A percentile compares a stretch with the other conserved stretches of the same genome.
These are phyloP conservation scores for Stictonetta naevosa DNA, from an alignment of 2,113 vertebrate species.

Conservation along the genomic window DNA sequence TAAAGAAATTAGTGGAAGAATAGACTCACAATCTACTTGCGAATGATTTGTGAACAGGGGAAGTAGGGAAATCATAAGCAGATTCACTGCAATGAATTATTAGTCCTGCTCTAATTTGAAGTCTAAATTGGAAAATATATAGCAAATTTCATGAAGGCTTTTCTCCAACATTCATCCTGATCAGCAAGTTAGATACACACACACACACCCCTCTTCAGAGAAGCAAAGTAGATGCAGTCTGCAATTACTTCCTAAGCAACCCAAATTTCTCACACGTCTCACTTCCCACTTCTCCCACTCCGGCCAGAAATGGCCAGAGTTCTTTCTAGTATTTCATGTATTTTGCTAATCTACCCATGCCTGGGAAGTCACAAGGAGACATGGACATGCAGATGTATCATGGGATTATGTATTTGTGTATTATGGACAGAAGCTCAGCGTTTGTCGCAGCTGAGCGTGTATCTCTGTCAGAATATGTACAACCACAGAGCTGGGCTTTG, in stretches of 20 bases:
- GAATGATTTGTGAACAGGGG: background rate
- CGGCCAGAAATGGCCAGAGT: background rate
- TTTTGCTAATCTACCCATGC: background rate
- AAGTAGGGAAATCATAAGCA: background rate
- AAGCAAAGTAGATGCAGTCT: background rate
- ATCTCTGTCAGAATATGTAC: rapidly evolving
- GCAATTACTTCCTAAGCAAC: background rate
- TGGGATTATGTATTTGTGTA: too few species aligned
- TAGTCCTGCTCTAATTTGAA: background rate
- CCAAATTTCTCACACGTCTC: background rate
- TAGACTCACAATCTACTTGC: background rate
- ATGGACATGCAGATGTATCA: background rate
- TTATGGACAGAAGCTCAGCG: background rate
- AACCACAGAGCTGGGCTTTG: background rate
- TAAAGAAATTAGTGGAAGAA: background rate
- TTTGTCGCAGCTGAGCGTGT: background rate
- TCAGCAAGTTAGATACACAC: background rate
- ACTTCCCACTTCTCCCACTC: background rate
- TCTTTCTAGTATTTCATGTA: background rate
- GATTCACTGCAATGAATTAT: background rate
- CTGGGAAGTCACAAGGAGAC: background rate
- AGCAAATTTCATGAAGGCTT: background rate
- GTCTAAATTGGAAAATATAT: background rate
- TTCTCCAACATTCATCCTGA: background rate
- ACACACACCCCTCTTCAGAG: background rate